These are phyloP conservation scores for Glaucopsyche alexis DNA, from an alignment of 2,888 invertebrate species.

Conservation along the genomic window DNA sequence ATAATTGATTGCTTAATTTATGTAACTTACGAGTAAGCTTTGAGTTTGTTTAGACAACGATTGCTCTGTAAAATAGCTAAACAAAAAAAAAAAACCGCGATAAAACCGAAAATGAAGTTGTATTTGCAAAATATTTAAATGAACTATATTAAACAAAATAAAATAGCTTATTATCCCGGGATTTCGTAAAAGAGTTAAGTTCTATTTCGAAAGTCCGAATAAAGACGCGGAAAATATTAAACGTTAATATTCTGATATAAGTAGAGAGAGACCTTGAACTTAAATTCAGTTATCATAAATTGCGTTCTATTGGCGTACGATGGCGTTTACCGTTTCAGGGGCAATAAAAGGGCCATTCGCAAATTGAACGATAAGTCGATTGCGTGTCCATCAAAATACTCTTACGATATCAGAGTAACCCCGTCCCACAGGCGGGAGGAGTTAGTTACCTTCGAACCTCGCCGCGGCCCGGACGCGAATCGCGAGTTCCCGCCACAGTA, in stretches of 20 bases:
- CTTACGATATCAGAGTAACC: slow-evolving; percentile 34
- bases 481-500: slow-evolving; percentile 47
- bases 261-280: background rate
- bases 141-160: no score
- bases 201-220: background rate
- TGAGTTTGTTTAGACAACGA: no score
- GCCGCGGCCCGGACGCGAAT: slow-evolving; percentile 39
- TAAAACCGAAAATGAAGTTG: no score
- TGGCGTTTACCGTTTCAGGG: slow-evolving; percentile 18
- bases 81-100: no score
- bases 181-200: no score
- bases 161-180: no score
- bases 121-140: no score
- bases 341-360: slow-evolving; percentile 37
- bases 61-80: no score
- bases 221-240: background rate
- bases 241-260: background rate
- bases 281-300: slow-evolving; percentile 10
- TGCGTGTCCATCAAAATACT: slow-evolving; percentile 38
- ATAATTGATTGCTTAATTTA: no score
- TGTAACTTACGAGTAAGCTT: no score
- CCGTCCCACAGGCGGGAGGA: slow-evolving; percentile 43
- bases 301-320: background rate
- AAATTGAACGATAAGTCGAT: slow-evolving; percentile 37
- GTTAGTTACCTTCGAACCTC: slow-evolving; percentile 41